Base-by-base conservation (phyloP, 2,113 vertebrate genomes). In the Agapornis roseicollis region DNA sequence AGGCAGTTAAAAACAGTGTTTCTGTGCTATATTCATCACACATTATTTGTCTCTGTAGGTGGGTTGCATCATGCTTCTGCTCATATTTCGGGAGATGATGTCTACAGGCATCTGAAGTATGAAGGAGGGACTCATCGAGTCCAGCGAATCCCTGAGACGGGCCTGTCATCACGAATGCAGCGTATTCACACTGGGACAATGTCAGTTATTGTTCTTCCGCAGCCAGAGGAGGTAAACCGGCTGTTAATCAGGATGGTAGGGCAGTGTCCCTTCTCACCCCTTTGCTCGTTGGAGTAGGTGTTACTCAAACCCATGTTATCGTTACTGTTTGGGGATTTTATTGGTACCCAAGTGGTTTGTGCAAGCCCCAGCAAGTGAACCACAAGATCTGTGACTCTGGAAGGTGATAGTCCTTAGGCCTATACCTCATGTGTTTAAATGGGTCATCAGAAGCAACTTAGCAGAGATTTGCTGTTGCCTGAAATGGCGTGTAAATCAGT, bases 101-200 rank as follows among this genome's bases (percentile, higher is more conserved):
- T 98, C 73, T 99, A 99, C 94, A 98, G 97, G 95, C 97, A 98
- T 82, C 97, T 99, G 96, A 99, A 99, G 86, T 98, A 98, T 23
- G 99, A 99, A 96, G 99, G 98, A 82, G 99, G 99, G 19, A 99
- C 98, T 17, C 99, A 99, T 71, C 96, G 99, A 61, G 99, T 99
- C 28, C 99, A 99, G 86, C 98, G 99, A 60, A 99, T 99, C 96
- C 99, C 99, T 0, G 98, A 99, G 96, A 98, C 98, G 2, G 99
- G 99, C 53, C 95, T 99, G 16, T 99, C 99, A 0, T 99, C 99
- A 9, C 97, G 99, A 97, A 99, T 99, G 99, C 99, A 99, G 92
- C 98, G 99, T 3, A 99, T 99, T 92, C 99, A 99, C 97, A 99
- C 99, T 0, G 99, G 99, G 78, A 99, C 99, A 25, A 99, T 99